A percentile compares a stretch with the other conserved stretches of the same genome.
Evolutionary conservation across 2,797 vertebrate species (phyloP).

Genomic region (Pipistrellus nathusii): DNA sequence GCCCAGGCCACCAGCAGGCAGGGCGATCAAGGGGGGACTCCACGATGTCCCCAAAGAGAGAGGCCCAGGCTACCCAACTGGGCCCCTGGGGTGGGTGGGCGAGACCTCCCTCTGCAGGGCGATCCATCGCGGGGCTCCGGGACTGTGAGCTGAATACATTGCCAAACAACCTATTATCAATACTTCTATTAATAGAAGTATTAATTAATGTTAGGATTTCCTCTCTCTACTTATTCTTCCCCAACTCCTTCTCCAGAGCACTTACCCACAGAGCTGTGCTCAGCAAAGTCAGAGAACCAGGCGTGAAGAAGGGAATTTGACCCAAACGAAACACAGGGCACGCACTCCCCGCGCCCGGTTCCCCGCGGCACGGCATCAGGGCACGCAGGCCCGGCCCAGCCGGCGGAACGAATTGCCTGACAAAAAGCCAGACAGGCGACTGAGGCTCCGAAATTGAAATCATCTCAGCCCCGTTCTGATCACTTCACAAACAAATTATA

Average conservation of each 20-base stretch:
- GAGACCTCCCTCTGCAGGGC: too few species aligned
- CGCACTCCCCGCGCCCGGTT: background rate
- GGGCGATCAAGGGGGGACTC: too few species aligned
- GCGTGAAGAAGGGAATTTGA: conserved; percentile 2
- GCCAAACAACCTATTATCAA: background rate
- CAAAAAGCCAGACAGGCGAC: conserved; percentile 78
- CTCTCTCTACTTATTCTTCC: background rate
- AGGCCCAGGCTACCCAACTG: too few species aligned
- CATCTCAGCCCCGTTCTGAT: conserved; percentile 73
- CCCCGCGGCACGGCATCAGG: background rate
- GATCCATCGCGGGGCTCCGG: too few species aligned
- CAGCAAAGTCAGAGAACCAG: background rate
- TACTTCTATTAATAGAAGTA: too few species aligned
- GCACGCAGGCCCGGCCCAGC: conserved; percentile 69
- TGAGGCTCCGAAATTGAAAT: conserved; percentile 80
- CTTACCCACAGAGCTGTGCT: background rate
- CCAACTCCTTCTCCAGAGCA: background rate
- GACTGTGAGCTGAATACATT: background rate
- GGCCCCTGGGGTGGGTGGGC: too few species aligned
- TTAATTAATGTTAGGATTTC: background rate
- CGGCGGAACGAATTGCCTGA: conserved; percentile 81
- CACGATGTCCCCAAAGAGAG: too few species aligned
- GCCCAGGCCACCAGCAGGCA: too few species aligned
- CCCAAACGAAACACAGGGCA: background rate
- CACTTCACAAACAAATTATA: conserved; percentile 80